Conservation (phyloP, 1,140 invertebrate species). For the Anastatus disparis region DNA sequence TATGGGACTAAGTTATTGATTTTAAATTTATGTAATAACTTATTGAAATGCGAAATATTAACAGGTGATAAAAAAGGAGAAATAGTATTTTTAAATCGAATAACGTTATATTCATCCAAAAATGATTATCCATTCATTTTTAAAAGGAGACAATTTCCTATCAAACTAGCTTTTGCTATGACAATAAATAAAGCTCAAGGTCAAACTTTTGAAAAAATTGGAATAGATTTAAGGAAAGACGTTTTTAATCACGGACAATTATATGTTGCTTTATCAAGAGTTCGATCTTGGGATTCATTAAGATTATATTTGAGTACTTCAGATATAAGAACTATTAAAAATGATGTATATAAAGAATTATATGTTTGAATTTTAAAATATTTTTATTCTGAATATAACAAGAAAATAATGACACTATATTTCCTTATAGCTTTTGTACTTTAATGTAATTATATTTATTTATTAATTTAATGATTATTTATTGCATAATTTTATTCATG, state of each 20-base stretch:
- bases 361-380: too few species aligned
- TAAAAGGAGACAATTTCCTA: conserved; percentile 22
- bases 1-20: conserved; percentile 19
- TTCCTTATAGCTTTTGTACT: too few species aligned
- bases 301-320: too few species aligned
- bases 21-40: conserved; percentile 32
- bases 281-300: conserved; percentile 52
- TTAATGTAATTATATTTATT: too few species aligned
- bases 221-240: conserved; percentile 46
- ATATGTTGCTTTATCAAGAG: conserved; percentile 59
- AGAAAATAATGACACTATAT: too few species aligned
- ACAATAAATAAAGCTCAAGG: conserved; percentile 70
- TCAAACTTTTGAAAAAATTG: conserved; percentile 41
- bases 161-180: conserved; percentile 61
- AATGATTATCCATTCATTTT: conserved; percentile 56
- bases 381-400: too few species aligned
- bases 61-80: background rate
- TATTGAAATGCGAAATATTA: conserved; percentile 44
- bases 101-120: conserved; percentile 29
- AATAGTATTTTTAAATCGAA: conserved; percentile 23
- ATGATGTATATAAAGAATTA: too few species aligned
- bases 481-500: too few species aligned
- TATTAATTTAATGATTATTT: too few species aligned
- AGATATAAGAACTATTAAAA: too few species aligned
- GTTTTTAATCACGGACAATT: conserved; percentile 43